Percentiles rank a stretch among this genome's conserved stretches.
These are phyloP conservation scores for Euplagia quadripunctaria DNA, from an alignment of 2,888 invertebrate genomes.

Conservation along the genomic window DNA sequence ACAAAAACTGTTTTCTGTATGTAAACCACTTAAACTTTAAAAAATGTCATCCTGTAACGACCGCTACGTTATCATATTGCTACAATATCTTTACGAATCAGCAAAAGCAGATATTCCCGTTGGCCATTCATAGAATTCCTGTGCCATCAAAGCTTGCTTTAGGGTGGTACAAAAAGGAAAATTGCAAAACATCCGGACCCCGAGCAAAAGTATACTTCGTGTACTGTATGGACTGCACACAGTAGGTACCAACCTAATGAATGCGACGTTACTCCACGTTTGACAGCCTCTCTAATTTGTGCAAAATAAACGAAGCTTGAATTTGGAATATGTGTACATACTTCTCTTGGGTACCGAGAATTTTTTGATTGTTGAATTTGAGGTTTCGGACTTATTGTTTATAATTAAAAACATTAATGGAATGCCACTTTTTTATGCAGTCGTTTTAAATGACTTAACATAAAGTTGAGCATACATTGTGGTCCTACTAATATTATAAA, in stretches of 20 bases:
- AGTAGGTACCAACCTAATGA: constrained; percentile 53
- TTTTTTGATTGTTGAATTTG: constrained; percentile 18
- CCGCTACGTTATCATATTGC: constrained; percentile 19
- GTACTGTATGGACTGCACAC: constrained; percentile 58
- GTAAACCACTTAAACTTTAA: too few relatives aligned
- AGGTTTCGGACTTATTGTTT: constrained; percentile 1
- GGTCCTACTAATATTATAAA: too few relatives aligned
- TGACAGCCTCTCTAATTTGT: constrained; percentile 66
- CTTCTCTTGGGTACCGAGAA: constrained; percentile 10
- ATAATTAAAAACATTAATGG: too few relatives aligned
- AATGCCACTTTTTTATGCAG: too few relatives aligned
- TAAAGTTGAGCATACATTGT: too few relatives aligned
- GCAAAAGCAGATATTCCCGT: constrained; percentile 55
- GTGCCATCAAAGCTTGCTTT: constrained; percentile 57
- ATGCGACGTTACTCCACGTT: constrained; percentile 57
- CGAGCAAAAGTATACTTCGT: constrained; percentile 34
- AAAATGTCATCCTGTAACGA: constrained; percentile 20
- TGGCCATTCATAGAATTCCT: constrained; percentile 56
- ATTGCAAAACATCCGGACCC: constrained; percentile 54
- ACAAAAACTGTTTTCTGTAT: too few relatives aligned
- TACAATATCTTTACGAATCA: constrained; percentile 43
- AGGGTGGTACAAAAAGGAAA: constrained; percentile 59
- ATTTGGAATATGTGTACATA: constrained; percentile 46
- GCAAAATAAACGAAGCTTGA: constrained; percentile 48
- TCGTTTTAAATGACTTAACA: too few relatives aligned